These are phyloP conservation scores for Pollachius pollachius DNA, from an alignment of 2,113 vertebrate genomes.

Conservation along the genomic window DNA sequence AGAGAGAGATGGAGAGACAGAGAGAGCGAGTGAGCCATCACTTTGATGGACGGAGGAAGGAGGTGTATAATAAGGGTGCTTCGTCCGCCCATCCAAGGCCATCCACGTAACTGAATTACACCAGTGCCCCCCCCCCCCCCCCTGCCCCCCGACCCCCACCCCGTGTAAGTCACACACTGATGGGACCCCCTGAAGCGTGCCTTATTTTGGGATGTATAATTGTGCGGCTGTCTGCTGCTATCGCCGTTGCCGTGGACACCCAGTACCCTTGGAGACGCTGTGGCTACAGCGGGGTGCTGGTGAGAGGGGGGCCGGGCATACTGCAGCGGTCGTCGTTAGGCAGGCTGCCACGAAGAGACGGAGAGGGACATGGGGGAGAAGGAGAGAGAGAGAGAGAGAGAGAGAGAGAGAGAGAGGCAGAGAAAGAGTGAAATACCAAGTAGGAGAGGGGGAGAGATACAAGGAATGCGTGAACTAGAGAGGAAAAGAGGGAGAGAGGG, in stretches of 20 bases:
- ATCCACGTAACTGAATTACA: constrained; percentile 56
- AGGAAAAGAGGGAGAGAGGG: too few species aligned
- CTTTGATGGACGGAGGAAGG: constrained; percentile 61
- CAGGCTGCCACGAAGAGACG: constrained; percentile 45
- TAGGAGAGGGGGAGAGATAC: constrained; percentile 23
- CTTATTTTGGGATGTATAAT: constrained; percentile 24
- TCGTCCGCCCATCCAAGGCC: constrained; percentile 62
- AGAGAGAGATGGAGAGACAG: background rate
- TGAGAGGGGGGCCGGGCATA: constrained; percentile 44
- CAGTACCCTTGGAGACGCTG: constrained; percentile 25
- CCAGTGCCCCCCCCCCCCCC: constrained; percentile 14
- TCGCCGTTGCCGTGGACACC: constrained; percentile 13
- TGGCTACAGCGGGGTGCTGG: constrained; percentile 42
- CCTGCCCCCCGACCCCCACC: too few species aligned
- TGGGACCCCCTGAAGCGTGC: too few species aligned
- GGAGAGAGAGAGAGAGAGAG: background rate
- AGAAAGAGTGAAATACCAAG: constrained; percentile 34
- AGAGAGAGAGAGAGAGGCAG: background rate
- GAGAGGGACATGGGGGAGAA: background rate
- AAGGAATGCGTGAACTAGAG: too few species aligned
- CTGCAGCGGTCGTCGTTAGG: constrained; percentile 62
- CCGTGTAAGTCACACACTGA: too few species aligned
- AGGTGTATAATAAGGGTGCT: constrained; percentile 61
- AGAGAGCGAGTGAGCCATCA: constrained; percentile 62
- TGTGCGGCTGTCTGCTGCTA: constrained; percentile 42